Percentiles rank a stretch among this genome's conserved stretches.
Conservation (phyloP, 35 echinoderm and acorn worm genomes). For the Lytechinus variegatus region DNA sequence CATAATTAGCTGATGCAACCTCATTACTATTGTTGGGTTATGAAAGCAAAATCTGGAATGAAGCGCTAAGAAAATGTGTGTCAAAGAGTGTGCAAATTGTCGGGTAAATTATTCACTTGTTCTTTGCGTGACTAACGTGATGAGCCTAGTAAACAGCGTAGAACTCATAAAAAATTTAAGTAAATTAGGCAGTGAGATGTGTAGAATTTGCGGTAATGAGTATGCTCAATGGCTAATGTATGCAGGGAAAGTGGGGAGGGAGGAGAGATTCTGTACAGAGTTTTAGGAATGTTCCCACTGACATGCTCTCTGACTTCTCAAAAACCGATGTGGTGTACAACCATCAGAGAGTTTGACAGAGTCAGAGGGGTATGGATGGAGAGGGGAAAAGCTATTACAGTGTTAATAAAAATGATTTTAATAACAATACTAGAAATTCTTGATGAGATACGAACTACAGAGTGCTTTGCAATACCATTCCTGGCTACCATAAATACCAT, state of each 20-base stretch:
- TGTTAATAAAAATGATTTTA: neutral
- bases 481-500: no score
- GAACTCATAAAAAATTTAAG: slow-evolving; percentile 40
- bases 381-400: neutral
- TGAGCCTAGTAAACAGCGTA: slow-evolving; percentile 13
- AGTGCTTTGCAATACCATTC: no score
- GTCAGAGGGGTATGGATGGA: neutral
- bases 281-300: neutral
- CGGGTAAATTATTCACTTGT: slow-evolving; percentile 6
- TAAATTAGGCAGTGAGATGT: slow-evolving; percentile 44
- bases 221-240: slow-evolving; percentile 20
- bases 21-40: neutral
- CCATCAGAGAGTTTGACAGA: neutral
- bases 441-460: neutral
- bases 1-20: neutral
- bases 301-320: neutral
- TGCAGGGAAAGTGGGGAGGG: neutral
- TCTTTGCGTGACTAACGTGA: slow-evolving; percentile 28
- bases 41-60: neutral
- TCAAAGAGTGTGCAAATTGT: slow-evolving; percentile 23
- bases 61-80: neutral
- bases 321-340: neutral
- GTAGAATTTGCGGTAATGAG: slow-evolving; percentile 28
- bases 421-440: neutral
- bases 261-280: neutral